Evolutionary conservation across 2,888 invertebrate species (phyloP).

Genomic region (Polia nebulosa): DNA sequence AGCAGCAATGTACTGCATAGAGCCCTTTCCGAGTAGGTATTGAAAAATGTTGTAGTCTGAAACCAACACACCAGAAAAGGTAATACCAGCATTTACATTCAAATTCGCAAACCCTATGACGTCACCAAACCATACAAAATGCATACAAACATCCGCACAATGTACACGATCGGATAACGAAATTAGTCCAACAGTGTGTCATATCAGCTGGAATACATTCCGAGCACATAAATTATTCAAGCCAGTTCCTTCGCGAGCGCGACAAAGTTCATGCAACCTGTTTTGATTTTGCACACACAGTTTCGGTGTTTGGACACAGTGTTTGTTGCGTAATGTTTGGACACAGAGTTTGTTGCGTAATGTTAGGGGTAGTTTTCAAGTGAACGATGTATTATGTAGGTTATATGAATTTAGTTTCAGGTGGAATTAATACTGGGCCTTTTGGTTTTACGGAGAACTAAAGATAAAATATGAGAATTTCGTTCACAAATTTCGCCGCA

Average conservation of each 20-base stretch:
- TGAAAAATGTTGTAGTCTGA: background rate
- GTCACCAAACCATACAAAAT: slow-evolving; percentile 50
- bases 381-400: background rate
- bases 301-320: slow-evolving; percentile 42
- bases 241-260: slow-evolving; percentile 38
- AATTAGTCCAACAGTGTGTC: slow-evolving; percentile 55
- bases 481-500: no score
- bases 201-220: slow-evolving; percentile 61
- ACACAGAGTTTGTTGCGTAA: slow-evolving; percentile 44
- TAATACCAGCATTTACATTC: slow-evolving; percentile 18
- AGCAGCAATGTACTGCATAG: no score
- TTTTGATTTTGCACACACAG: slow-evolving; percentile 36
- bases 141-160: slow-evolving; percentile 40
- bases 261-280: slow-evolving; percentile 55
- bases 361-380: slow-evolving; percentile 38
- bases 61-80: slow-evolving; percentile 18
- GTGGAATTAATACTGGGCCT: no score
- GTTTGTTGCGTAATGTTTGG: slow-evolving; percentile 35
- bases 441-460: background rate
- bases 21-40: background rate
- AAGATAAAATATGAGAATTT: background rate
- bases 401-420: background rate
- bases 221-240: slow-evolving; percentile 59
- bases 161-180: slow-evolving; percentile 51
- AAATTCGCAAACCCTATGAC: slow-evolving; percentile 26